A percentile compares a stretch with the other conserved stretches of the same genome.
Evolutionary conservation across 2,113 vertebrate species (phyloP).

Genomic region (Leuciscus idus): DNA sequence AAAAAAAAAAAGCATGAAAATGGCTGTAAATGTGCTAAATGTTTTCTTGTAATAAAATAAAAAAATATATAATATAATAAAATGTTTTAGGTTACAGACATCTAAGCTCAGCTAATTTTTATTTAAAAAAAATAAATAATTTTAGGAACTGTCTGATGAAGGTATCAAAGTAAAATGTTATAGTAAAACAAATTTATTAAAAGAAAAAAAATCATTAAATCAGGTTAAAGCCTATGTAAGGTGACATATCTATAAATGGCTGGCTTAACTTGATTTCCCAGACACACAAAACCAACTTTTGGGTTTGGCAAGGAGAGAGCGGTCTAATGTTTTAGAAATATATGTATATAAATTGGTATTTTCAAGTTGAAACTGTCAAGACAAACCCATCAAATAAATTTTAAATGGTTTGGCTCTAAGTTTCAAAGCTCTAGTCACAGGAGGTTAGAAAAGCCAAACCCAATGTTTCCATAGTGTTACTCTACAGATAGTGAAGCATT

Average conservation of each 20-base stretch:
- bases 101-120: background rate
- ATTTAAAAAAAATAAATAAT: background rate
- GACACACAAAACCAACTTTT: slow-evolving; percentile 26
- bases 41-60: background rate
- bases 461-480: slow-evolving; percentile 21
- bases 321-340: slow-evolving; percentile 25
- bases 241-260: background rate
- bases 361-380: slow-evolving; percentile 24
- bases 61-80: background rate
- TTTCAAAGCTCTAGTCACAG: background rate
- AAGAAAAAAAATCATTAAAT: background rate
- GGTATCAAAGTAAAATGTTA: background rate
- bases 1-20: background rate
- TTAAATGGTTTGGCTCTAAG: background rate
- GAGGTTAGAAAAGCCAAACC: slow-evolving; percentile 5
- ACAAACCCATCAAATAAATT: slow-evolving; percentile 12
- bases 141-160: background rate
- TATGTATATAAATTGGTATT: slow-evolving; percentile 16
- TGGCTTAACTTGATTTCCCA: slow-evolving; percentile 7
- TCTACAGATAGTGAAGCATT: slow-evolving; percentile 37
- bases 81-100: background rate
- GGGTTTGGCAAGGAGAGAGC: slow-evolving; percentile 10
- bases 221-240: slow-evolving; percentile 1
- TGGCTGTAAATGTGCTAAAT: background rate
- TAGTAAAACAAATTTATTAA: background rate